phyloP scores from a whole-genome alignment of 2,888 invertebrate species.

The Dryococelus australis region DNA sequence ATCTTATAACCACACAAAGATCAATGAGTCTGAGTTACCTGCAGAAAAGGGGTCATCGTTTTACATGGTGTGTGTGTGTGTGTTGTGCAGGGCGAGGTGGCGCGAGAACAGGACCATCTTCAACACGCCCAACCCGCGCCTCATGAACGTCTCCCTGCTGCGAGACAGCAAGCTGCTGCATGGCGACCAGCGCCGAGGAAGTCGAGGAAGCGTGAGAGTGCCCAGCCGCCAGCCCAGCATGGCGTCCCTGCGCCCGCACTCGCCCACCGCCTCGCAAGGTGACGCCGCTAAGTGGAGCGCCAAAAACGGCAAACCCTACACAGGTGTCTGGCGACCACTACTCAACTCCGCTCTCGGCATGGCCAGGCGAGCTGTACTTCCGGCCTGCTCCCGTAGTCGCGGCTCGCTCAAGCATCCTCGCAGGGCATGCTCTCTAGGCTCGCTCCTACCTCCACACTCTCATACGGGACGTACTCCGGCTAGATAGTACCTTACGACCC shows the following conservation, averaged over 20 bases:
- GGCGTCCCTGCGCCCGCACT: constrained; percentile 82
- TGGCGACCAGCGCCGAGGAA: constrained; percentile 78
- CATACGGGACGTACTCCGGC: too few species aligned
- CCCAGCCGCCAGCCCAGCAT: constrained; percentile 87
- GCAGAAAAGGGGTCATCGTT: too few species aligned
- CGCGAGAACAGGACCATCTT: constrained; percentile 91
- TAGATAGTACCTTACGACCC: too few species aligned
- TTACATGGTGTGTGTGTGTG: constrained; percentile 11
- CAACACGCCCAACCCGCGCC: constrained; percentile 91
- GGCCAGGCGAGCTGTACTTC: background rate
- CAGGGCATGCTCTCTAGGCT: too few species aligned
- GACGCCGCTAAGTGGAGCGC: constrained; percentile 47
- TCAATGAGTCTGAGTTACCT: too few species aligned
- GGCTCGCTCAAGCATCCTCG: too few species aligned
- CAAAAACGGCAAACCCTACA: background rate
- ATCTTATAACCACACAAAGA: too few species aligned
- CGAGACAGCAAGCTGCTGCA: constrained; percentile 82
- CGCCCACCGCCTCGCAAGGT: constrained; percentile 74
- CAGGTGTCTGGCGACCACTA: background rate
- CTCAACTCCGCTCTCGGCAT: background rate
- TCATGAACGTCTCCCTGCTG: constrained; percentile 89
- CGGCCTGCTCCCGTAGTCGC: background rate
- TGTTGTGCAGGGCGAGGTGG: constrained; percentile 81
- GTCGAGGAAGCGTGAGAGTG: constrained; percentile 78
- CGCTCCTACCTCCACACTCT: too few species aligned